Evolutionary conservation across 2,888 invertebrate species (phyloP).

Genomic region (Ditula angustiorana): DNA sequence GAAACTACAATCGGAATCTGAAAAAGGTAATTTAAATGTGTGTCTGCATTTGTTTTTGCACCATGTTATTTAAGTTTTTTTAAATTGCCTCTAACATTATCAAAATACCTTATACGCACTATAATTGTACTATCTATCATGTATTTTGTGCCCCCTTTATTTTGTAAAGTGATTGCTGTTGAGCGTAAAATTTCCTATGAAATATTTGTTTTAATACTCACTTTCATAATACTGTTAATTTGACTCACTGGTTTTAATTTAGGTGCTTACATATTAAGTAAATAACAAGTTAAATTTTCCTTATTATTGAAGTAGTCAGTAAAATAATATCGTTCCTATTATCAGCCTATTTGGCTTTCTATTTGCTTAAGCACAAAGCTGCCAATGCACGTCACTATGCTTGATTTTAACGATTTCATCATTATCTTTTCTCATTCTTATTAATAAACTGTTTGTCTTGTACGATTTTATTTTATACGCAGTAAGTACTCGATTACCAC

Average conservation of each 20-base stretch:
- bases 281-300: background rate
- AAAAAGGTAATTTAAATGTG: constrained; percentile 41
- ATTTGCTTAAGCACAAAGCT: background rate
- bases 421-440: background rate
- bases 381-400: background rate
- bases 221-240: background rate
- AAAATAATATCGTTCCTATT: background rate
- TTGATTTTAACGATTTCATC: background rate
- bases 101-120: too few relatives aligned
- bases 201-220: background rate
- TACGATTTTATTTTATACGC: too few relatives aligned
- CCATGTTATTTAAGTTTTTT: background rate
- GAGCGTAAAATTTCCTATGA: background rate
- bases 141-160: too few relatives aligned
- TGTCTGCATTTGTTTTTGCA: background rate
- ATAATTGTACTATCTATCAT: too few relatives aligned
- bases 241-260: background rate
- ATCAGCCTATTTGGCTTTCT: background rate
- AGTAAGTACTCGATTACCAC: too few relatives aligned
- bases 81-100: background rate
- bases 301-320: background rate
- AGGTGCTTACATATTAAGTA: background rate
- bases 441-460: background rate
- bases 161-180: too few relatives aligned
- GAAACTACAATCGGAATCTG: constrained; percentile 57